These are phyloP conservation scores for Plemyria rubiginata DNA, from an alignment of 2,888 invertebrate species.

Conservation along the genomic window DNA sequence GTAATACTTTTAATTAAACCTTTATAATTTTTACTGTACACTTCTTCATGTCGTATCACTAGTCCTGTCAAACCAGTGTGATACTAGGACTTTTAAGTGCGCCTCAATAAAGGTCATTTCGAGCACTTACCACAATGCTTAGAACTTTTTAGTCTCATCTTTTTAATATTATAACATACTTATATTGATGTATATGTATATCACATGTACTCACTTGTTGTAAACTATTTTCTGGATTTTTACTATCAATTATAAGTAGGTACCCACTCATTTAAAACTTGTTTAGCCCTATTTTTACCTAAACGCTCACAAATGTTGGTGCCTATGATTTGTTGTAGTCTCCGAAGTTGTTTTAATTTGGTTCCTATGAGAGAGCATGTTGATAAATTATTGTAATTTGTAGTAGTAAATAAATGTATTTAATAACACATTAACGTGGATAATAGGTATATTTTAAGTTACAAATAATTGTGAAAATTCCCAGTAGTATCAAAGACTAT, in stretches of 20 bases:
- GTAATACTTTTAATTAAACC: too few species aligned
- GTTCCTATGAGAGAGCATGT: conserved; percentile 7
- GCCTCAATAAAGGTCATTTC: too few species aligned
- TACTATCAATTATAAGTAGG: not conserved
- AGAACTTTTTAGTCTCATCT: too few species aligned
- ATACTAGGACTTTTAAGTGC: too few species aligned
- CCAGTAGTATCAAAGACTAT: conserved; percentile 14
- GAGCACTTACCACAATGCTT: too few species aligned
- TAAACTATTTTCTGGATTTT: conserved; percentile 17
- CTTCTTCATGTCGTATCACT: too few species aligned
- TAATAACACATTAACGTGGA: not conserved
- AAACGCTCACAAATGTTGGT: not conserved
- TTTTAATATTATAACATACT: too few species aligned
- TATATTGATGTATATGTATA: not conserved
- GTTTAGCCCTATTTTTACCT: not conserved
- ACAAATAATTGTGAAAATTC: conserved; percentile 7
- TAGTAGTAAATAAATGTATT: not conserved
- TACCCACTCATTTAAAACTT: not conserved
- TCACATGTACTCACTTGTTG: not conserved
- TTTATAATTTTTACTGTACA: too few species aligned
- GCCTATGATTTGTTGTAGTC: not conserved
- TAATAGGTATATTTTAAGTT: conserved; percentile 1
- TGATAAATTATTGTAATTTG: not conserved
- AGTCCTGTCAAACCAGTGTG: too few species aligned
- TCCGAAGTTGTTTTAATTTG: conserved; percentile 1